Conservation (phyloP, 2,797 vertebrate species). For the Sylvia borin region DNA sequence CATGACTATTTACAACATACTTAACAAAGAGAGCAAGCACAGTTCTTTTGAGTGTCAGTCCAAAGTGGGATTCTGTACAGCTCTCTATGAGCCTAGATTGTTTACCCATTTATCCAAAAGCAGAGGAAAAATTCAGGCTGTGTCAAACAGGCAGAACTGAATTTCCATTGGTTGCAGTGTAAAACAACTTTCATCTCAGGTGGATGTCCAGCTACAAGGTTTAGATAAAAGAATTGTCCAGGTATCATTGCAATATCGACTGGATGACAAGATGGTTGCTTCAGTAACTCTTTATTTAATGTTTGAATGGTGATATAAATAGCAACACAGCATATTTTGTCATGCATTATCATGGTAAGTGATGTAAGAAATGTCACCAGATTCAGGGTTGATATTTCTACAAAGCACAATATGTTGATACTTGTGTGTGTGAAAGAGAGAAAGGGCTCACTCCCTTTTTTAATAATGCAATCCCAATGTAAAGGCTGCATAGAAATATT, state of each 20-base stretch:
- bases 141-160: background rate
- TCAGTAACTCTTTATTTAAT: background rate
- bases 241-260: background rate
- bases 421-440: background rate
- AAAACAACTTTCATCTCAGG: background rate
- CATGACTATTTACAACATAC: background rate
- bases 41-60: background rate
- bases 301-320: background rate
- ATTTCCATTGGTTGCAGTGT: background rate
- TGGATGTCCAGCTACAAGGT: background rate
- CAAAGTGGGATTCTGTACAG: background rate
- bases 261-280: background rate
- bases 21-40: background rate
- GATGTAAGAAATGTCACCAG: background rate
- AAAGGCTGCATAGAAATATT: background rate
- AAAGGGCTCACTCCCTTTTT: background rate
- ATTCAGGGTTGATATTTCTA: background rate
- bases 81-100: background rate
- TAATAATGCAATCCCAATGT: background rate
- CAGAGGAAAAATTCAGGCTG: background rate
- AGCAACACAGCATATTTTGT: background rate
- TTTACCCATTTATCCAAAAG: background rate
- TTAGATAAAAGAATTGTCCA: background rate
- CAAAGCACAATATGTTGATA: background rate
- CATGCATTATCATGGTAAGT: background rate